Evolutionary conservation across 2,888 invertebrate species (phyloP), one percentile per base, ranked within the genome.

Genomic region (Ethmia dodecea): DNA sequence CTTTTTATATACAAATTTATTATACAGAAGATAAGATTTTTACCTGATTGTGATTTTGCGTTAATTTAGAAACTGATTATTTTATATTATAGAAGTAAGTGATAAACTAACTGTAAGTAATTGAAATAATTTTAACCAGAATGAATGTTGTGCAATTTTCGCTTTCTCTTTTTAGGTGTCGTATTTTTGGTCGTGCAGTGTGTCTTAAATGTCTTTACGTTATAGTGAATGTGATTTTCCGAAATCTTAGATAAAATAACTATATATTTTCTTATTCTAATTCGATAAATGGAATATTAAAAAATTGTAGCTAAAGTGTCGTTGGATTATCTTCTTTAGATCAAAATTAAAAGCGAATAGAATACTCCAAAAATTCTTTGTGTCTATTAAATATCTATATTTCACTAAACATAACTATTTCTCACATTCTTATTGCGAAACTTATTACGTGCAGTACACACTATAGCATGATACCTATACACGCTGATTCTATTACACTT

Each of bases 81-180:
- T 74, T 72, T 71, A 63, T 56, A n/a, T n/a, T n/a, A 56, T 74
- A 74, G 60, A 28, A 39, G 30, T 63, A 63, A 64, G 54, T 53
- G 55, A 52, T 45, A 48, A 55, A 47, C 24, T 59, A 55, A 54
- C 47, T 52, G 35, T 60, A 59, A 58, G 47, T 42, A 43, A 41
- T 37, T 45, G 43, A 45, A 46, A n/a, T 36, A 46, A 47, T 47
- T 50, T 51, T 47, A 45, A 54, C 41, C 40, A 49, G 70, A 63
- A 73, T 74, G 76, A 68, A 58, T 74, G 77, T 75, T 71, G 71
- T 72, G 70, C 52, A 71, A 61, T 67, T 59, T 75, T 64, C 70
- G 76, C 73, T 80, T 76, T 64, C 69, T 65, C 73, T 67, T 54
- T 75, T 71, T 80, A 78, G 73, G 60, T 78, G 77, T 79, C 58